A percentile compares a stretch with the other conserved stretches of the same genome.
These are phyloP conservation scores for Teleogryllus oceanicus DNA, from an alignment of 2,888 invertebrate genomes.

Conservation along the genomic window DNA sequence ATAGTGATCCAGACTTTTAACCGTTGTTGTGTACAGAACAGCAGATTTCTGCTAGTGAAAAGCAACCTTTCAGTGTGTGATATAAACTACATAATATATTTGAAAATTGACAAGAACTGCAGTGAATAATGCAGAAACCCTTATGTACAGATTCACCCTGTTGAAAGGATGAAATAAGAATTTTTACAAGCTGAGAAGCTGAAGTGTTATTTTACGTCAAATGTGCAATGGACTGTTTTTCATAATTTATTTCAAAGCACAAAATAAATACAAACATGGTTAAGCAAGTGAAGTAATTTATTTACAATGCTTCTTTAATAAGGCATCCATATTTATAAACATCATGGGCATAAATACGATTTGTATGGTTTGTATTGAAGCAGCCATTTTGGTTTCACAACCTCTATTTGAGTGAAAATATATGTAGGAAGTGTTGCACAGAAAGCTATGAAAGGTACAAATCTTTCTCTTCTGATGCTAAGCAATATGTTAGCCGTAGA, in stretches of 20 bases:
- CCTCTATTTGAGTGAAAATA: background rate
- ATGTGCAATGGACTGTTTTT: slow-evolving; percentile 36
- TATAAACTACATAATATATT: slow-evolving; percentile 22
- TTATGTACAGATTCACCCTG: slow-evolving; percentile 22
- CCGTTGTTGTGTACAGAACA: slow-evolving; percentile 24
- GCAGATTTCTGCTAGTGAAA: slow-evolving; percentile 19
- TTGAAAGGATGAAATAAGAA: slow-evolving; percentile 22
- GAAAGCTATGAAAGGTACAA: slow-evolving; percentile 23
- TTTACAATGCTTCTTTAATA: slow-evolving; percentile 21
- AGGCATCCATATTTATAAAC: slow-evolving; percentile 19
- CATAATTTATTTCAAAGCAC: slow-evolving; percentile 37
- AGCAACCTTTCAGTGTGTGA: slow-evolving; percentile 23
- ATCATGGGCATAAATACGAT: slow-evolving; percentile 3
- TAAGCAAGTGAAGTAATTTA: slow-evolving; percentile 31
- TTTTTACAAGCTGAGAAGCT: slow-evolving; percentile 19
- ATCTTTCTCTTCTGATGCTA: slow-evolving; percentile 23
- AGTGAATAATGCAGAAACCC: background rate
- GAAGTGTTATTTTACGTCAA: slow-evolving; percentile 31
- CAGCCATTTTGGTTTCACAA: background rate
- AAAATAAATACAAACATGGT: slow-evolving; percentile 26
- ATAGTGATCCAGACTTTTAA: slow-evolving; percentile 56
- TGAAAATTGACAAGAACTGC: background rate
- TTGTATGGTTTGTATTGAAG: slow-evolving; percentile 19
- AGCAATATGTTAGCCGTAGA: slow-evolving; percentile 23
- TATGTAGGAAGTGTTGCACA: slow-evolving; percentile 21